These are phyloP conservation scores for Lucilia sericata DNA, from an alignment of 1,140 invertebrate species.

Conservation along the genomic window DNA sequence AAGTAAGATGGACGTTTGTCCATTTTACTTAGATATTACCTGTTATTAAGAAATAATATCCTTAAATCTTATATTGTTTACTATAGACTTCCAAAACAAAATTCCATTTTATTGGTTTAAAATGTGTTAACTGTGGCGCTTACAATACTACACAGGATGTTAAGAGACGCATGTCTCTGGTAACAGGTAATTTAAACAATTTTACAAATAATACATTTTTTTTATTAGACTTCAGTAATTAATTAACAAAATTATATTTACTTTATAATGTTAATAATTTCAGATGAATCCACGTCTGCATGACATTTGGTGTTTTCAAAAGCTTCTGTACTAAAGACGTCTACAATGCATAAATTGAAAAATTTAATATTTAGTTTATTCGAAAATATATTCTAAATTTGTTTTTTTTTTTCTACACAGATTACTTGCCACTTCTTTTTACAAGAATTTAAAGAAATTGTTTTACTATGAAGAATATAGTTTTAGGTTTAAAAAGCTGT, in stretches of 20 bases:
- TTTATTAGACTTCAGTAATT: conserved; percentile 26
- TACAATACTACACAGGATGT: conserved; percentile 84
- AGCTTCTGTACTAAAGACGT: conserved; percentile 16
- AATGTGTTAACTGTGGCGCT: conserved; percentile 85
- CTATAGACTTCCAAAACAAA: conserved; percentile 80
- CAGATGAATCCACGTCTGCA: conserved; percentile 63
- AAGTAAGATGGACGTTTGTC: not conserved
- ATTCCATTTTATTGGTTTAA: conserved; percentile 87
- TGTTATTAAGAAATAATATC: not conserved
- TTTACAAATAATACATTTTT: not conserved
- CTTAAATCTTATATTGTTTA: conserved; percentile 48
- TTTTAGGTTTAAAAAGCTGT: not conserved
- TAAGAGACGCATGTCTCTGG: conserved; percentile 62
- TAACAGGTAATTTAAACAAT: conserved; percentile 48
- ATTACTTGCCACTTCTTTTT: not conserved
- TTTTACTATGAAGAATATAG: too few species aligned
- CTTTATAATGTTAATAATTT: conserved; percentile 21
- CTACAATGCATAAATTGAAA: conserved; percentile 12
- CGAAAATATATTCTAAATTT: not conserved
- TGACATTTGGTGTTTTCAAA: conserved; percentile 49
- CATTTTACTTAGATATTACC: conserved; percentile 30
- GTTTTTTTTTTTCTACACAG: not conserved
- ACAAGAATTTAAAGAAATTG: not conserved
- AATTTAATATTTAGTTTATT: conserved; percentile 16
- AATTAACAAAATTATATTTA: not conserved